Conservation (phyloP, 2,888 invertebrate genomes). For the Carterocephalus palaemon region DNA sequence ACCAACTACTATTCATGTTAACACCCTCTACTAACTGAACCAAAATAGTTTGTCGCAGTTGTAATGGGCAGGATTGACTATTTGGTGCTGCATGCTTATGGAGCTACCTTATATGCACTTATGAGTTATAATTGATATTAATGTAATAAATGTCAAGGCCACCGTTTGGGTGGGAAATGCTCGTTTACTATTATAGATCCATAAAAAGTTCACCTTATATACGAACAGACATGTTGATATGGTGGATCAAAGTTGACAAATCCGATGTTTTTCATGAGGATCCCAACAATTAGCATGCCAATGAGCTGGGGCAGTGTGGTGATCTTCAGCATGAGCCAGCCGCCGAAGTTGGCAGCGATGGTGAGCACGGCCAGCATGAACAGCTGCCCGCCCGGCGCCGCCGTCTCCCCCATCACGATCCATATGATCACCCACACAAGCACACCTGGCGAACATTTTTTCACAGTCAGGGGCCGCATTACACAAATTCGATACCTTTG, state of each 20-base stretch:
- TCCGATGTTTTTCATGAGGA: conserved; percentile 84
- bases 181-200: too few relatives aligned
- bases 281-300: conserved; percentile 91
- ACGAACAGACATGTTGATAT: conserved; percentile 82
- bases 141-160: too few relatives aligned
- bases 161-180: too few relatives aligned
- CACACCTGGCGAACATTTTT: conserved; percentile 73
- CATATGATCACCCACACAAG: conserved; percentile 88
- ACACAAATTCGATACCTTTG: neutral
- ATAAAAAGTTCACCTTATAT: conserved; percentile 79
- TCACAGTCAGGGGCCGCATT: neutral
- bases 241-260: conserved; percentile 84
- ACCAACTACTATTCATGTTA: too few relatives aligned
- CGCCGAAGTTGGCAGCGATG: conserved; percentile 89
- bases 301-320: conserved; percentile 90
- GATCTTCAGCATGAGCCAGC: conserved; percentile 86
- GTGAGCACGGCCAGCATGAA: conserved; percentile 87
- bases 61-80: too few relatives aligned
- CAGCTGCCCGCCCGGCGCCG: conserved; percentile 90
- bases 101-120: too few relatives aligned
- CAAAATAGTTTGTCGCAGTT: too few relatives aligned
- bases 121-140: too few relatives aligned
- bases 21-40: too few relatives aligned
- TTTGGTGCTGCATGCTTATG: too few relatives aligned
- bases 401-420: conserved; percentile 86